A percentile compares a stretch with the other conserved stretches of the same genome.
Evolutionary conservation across 2,113 vertebrate species (phyloP).

Genomic region (Cairina moschata): DNA sequence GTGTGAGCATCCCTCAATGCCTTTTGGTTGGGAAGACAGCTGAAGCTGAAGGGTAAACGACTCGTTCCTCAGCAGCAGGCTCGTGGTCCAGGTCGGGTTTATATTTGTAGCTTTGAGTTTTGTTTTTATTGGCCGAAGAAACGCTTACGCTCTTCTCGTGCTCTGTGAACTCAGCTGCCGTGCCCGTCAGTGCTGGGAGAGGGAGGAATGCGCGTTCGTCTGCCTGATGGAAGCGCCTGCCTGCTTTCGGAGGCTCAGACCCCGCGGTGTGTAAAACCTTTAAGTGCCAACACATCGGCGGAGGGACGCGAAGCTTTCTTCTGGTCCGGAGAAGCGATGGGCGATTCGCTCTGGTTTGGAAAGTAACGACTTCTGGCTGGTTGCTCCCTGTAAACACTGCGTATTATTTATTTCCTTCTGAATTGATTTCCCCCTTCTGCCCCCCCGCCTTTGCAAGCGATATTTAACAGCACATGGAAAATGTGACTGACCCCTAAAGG

Average conservation of each 20-base stretch:
- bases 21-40: not conserved
- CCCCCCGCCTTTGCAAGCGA: not conserved
- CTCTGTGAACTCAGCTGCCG: constrained; percentile 36
- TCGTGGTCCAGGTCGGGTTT: not conserved
- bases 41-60: not conserved
- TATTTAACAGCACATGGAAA: constrained; percentile 60
- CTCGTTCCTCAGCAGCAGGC: not conserved
- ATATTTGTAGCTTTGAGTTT: constrained; percentile 8
- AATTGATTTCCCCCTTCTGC: not conserved
- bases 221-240: not conserved
- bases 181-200: not conserved
- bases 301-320: not conserved
- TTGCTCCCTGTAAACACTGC: not conserved
- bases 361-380: not conserved
- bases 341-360: not conserved
- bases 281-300: not conserved
- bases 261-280: not conserved
- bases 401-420: not conserved
- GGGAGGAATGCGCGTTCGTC: constrained; percentile 29
- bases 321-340: not conserved
- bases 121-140: constrained; percentile 1
- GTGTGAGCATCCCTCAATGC: not conserved
- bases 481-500: constrained; percentile 70
- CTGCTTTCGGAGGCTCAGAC: not conserved
- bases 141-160: not conserved